Evolutionary conservation across 2,113 vertebrate genomes (phyloP), one percentile per base, ranked within the genome.

Genomic region (Lynx canadensis): DNA sequence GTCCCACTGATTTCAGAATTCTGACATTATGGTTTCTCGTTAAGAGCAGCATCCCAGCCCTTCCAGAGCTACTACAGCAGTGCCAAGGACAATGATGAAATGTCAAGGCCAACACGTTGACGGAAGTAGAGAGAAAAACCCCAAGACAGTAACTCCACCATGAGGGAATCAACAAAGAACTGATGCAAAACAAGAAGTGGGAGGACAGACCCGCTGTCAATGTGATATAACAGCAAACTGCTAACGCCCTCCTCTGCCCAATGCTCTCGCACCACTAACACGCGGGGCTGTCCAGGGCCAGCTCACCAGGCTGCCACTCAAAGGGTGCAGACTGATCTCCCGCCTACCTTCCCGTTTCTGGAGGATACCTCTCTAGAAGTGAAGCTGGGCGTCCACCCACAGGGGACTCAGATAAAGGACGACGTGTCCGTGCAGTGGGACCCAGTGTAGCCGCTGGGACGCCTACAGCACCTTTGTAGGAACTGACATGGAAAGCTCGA

Each of bases 141-240:
- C 29, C 4, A 3, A 16, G 11, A 38, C 36, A 3, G 76, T 21
- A 15, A 55, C 4, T 13, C n/a, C 45, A 55, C 21, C 52, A 4
- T 5, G 29, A 48, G 36, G 89, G 29, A 55, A 55, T 18, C 60
- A 55, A 66, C 55, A 25, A 65, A 36, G 71, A 63, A 63, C 9
- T 41, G 0, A 13, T 0, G 7, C 55, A 73, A 52, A 73, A 38
- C 23, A 41, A n/a, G 23, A 71, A 45, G n/a, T 1, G 12, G 52
- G 45, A 57, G 29, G 45, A 69, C 21, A 65, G 65, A 29, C 7
- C 55, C 8, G 1, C 89, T 45, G 36, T 1, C 21, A 7, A 4
- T 14, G n/a, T 73, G 5, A 29, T 2, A 1, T 14, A 19, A n/a
- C 10, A 55, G 82, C 52, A n/a, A 38, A 18, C 12, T 14, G 0